Percentiles rank a stretch among this genome's conserved stretches.
These are phyloP conservation scores for Propithecus coquereli DNA, from an alignment of 2,113 vertebrate genomes.

Conservation along the genomic window DNA sequence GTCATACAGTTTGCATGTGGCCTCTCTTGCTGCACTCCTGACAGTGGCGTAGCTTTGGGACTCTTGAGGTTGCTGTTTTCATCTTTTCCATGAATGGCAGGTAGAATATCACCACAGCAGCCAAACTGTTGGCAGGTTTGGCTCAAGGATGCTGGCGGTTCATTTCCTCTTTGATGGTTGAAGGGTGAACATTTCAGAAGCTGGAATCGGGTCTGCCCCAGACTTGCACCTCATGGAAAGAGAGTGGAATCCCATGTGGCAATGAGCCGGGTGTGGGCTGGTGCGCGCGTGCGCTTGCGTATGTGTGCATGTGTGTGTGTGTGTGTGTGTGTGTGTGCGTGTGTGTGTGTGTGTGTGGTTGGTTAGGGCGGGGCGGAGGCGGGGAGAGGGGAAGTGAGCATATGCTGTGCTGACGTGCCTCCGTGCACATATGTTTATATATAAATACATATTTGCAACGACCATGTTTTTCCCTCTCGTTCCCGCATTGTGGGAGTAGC, in stretches of 20 bases:
- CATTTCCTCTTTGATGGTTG: neutral
- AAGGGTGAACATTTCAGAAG: neutral
- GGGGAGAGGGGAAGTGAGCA: neutral
- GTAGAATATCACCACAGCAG: neutral
- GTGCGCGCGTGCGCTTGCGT: neutral
- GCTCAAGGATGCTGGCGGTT: neutral
- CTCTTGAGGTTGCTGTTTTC: neutral
- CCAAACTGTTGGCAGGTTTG: neutral
- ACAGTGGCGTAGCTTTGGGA: too few species aligned
- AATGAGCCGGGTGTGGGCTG: neutral
- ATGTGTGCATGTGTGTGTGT: neutral
- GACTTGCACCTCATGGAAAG: neutral
- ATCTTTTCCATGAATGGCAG: neutral
- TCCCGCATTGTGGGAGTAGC: neutral
- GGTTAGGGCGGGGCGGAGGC: too few species aligned
- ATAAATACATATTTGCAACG: neutral
- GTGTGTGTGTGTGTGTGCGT: neutral
- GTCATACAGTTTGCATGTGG: fast-evolving
- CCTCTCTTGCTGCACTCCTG: neutral
- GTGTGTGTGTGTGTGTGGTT: neutral
- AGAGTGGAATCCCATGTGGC: neutral
- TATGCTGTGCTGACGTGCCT: neutral
- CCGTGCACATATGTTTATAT: neutral
- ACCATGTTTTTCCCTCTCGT: neutral
- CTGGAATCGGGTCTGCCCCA: neutral